Conservation (phyloP, 2,797 vertebrate genomes). For the Fringilla coelebs region DNA sequence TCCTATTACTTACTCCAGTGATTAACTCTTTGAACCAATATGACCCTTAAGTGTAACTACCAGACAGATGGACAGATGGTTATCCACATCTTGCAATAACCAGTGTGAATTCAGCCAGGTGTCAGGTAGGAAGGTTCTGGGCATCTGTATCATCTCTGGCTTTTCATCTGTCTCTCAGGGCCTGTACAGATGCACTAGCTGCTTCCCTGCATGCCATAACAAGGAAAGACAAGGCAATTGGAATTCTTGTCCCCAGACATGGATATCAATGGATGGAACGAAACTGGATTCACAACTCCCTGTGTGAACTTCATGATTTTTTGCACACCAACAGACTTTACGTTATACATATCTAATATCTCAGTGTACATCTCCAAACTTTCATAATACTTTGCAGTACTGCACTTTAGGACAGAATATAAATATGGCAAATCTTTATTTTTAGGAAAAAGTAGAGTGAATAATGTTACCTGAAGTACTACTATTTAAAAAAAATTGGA, state of each 20-base stretch:
- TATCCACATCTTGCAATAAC: background rate
- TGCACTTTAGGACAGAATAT: background rate
- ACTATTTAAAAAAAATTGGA: background rate
- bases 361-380: background rate
- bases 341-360: background rate
- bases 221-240: background rate
- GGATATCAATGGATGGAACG: background rate
- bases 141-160: background rate
- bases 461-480: background rate
- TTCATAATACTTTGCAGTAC: background rate
- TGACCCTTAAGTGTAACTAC: background rate
- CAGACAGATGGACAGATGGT: background rate
- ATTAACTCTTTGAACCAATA: background rate
- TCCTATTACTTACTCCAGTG: background rate
- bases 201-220: background rate
- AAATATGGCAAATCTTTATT: background rate
- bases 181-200: background rate
- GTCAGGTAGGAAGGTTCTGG: background rate
- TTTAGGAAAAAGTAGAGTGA: background rate
- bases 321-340: background rate
- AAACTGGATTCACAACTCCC: background rate
- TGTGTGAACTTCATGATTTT: background rate
- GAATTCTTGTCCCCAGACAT: background rate
- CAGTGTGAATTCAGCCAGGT: background rate
- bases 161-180: background rate